Evolutionary conservation across 2,888 invertebrate genomes (phyloP).

Genomic region (Physocephala rufipes): DNA sequence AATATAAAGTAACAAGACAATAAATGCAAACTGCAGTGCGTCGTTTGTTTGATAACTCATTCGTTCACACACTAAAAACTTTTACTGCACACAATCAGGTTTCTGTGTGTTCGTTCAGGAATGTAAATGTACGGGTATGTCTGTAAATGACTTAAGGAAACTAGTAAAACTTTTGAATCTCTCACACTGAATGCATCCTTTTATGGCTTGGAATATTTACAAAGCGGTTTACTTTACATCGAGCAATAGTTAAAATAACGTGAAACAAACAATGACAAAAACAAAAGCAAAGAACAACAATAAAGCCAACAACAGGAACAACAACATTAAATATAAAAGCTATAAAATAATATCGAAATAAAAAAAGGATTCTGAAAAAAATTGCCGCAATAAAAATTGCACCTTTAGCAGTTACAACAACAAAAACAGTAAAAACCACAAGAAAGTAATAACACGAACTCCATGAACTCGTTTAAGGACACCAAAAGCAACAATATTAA

Average conservation of each 20-base stretch:
- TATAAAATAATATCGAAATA: not conserved
- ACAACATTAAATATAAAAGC: not conserved
- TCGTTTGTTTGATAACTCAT: not conserved
- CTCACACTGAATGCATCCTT: not conserved
- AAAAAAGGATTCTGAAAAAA: not conserved
- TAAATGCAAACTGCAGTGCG: not conserved
- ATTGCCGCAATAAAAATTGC: not conserved
- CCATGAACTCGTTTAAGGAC: too few relatives aligned
- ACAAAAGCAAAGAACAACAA: too few relatives aligned
- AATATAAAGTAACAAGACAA: not conserved
- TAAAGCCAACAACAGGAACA: too few relatives aligned
- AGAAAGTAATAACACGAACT: not conserved
- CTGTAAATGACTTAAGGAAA: not conserved
- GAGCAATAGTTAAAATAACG: not conserved
- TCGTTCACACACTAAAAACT: not conserved
- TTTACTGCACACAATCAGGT: not conserved
- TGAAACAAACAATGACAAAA: not conserved
- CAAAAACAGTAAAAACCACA: not conserved
- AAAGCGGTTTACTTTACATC: not conserved
- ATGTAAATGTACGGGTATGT: not conserved
- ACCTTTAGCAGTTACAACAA: not conserved
- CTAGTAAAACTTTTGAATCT: not conserved
- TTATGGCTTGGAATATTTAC: not conserved
- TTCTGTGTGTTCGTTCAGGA: not conserved
- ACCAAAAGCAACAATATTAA: too few relatives aligned